These are phyloP conservation scores for Drosophila mauritiana DNA, from an alignment of 1,140 invertebrate species.

Conservation along the genomic window DNA sequence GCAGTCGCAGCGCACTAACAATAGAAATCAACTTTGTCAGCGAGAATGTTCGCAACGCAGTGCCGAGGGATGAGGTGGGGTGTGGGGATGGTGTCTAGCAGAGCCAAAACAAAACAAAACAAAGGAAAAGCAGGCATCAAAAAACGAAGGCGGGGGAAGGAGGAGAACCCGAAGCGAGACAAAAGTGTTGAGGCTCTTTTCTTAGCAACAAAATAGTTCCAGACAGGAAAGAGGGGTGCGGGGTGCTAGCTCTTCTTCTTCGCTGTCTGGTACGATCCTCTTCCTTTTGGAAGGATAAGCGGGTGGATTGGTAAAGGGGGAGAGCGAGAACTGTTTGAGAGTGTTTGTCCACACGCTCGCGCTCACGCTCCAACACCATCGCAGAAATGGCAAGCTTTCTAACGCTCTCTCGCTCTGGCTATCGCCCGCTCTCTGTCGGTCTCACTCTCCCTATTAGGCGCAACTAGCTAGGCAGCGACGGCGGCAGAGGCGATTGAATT, in stretches of 20 bases:
- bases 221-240: slow-evolving; percentile 11
- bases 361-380: slow-evolving; percentile 43
- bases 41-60: slow-evolving; percentile 11
- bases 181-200: slow-evolving; percentile 42
- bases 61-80: not conserved
- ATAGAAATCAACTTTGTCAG: slow-evolving; percentile 80
- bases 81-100: not conserved
- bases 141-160: slow-evolving; percentile 9
- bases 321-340: slow-evolving; percentile 32
- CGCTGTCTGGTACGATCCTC: slow-evolving; percentile 36
- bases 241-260: slow-evolving; percentile 43
- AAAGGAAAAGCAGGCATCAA: slow-evolving; percentile 35
- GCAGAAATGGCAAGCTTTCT: slow-evolving; percentile 22
- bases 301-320: no score
- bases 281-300: not conserved
- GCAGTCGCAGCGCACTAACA: slow-evolving; percentile 72
- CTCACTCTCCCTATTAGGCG: slow-evolving; percentile 51
- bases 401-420: slow-evolving; percentile 2
- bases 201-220: slow-evolving; percentile 13
- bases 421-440: not conserved
- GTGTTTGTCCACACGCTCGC: slow-evolving; percentile 41
- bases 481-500: slow-evolving; percentile 61
- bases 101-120: slow-evolving; percentile 23
- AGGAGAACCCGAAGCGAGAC: slow-evolving; percentile 54
- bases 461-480: slow-evolving; percentile 50